phyloP scores from a whole-genome alignment of 2,888 invertebrate species.

The Celastrina argiolus region DNA sequence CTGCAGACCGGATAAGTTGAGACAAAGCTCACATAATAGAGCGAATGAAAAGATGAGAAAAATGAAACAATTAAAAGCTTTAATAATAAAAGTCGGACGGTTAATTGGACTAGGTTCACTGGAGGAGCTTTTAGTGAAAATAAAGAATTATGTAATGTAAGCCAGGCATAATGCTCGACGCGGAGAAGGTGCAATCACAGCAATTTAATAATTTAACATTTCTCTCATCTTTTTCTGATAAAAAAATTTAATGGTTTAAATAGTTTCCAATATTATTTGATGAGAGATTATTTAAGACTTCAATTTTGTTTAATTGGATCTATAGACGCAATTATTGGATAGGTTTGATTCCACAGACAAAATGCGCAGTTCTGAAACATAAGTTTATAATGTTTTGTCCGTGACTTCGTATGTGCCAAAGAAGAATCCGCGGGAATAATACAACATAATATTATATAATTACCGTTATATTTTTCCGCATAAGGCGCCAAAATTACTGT shows the following conservation, averaged over 20 bases:
- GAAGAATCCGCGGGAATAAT: no score
- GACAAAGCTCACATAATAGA: neutral
- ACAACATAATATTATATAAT: no score
- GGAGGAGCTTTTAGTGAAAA: conserved; percentile 9
- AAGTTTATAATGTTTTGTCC: no score
- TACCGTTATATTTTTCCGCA: no score
- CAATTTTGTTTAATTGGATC: no score
- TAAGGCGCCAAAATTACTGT: no score
- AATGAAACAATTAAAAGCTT: conserved; percentile 17
- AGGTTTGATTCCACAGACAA: no score
- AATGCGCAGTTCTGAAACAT: no score
- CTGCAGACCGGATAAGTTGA: neutral
- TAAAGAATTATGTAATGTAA: conserved; percentile 5
- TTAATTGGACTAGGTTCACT: conserved; percentile 12
- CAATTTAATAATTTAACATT: neutral
- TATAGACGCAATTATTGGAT: no score
- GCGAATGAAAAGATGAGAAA: conserved; percentile 3
- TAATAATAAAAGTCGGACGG: conserved; percentile 15
- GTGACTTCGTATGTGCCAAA: no score
- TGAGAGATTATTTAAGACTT: neutral
- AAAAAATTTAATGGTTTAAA: no score
- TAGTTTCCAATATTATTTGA: neutral
- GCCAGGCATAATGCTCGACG: neutral
- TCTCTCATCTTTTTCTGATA: neutral
- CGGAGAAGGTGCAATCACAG: neutral